A percentile compares a stretch with the other conserved stretches of the same genome.
phyloP scores from a whole-genome alignment of 2,113 vertebrate species.

The Daboia siamensis region DNA sequence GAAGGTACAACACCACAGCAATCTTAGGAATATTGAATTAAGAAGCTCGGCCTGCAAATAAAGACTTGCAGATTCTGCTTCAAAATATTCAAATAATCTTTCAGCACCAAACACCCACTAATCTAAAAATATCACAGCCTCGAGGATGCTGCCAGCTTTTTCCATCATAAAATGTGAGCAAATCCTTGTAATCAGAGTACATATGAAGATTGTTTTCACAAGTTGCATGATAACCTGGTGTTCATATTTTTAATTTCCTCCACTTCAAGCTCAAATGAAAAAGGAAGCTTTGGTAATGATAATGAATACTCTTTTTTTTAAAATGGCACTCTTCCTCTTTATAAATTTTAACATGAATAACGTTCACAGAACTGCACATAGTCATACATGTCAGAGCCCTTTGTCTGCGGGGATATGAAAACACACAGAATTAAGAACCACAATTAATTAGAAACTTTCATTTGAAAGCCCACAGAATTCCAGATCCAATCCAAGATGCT shows the following conservation, averaged over 20 bases:
- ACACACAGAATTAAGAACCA: neutral
- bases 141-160: neutral
- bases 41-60: neutral
- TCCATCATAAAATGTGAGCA: slow-evolving; percentile 8
- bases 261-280: neutral
- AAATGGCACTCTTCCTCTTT: neutral
- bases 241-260: neutral
- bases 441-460: neutral
- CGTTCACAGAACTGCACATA: neutral
- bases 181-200: neutral
- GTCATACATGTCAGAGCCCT: neutral
- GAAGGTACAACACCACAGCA: neutral
- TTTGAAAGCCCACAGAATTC: neutral
- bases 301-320: neutral
- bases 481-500: neutral
- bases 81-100: slow-evolving; percentile 9
- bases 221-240: neutral
- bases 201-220: neutral
- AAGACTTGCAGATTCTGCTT: neutral
- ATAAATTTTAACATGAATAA: neutral
- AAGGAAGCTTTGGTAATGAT: neutral
- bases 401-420: neutral
- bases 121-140: slow-evolving; percentile 6
- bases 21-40: neutral
- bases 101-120: neutral